Percentiles rank a stretch among this genome's conserved stretches.
These are phyloP conservation scores for Argopecten irradians DNA, from an alignment of 1,140 invertebrate genomes.

Conservation along the genomic window DNA sequence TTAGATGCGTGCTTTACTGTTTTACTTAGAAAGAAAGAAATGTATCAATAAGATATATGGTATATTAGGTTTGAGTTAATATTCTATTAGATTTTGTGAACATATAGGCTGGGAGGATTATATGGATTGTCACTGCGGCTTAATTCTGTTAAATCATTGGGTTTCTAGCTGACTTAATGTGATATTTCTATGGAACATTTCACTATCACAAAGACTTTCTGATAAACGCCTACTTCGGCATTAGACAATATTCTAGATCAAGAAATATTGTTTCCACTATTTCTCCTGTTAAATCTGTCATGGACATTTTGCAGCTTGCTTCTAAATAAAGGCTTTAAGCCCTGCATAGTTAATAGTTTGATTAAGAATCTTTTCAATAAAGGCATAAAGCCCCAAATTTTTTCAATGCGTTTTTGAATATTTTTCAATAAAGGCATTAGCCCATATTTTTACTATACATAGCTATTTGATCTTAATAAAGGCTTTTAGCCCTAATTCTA, in stretches of 20 bases:
- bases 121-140: no score
- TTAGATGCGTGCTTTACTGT: background rate
- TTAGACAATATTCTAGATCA: no score
- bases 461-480: conserved; percentile 30
- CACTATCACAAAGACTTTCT: no score
- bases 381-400: conserved; percentile 24
- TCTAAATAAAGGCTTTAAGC: background rate
- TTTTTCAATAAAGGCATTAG: conserved; percentile 40
- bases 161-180: no score
- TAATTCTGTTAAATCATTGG: no score
- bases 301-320: background rate
- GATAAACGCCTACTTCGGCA: no score
- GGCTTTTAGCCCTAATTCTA: background rate
- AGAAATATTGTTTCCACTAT: background rate
- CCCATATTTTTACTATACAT: background rate
- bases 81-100: no score
- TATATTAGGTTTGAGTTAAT: no score
- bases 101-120: no score
- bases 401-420: background rate
- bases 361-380: conserved; percentile 34
- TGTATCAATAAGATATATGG: no score
- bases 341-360: background rate
- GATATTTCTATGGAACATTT: no score
- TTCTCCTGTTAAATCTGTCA: background rate
- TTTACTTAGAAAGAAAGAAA: no score